Evolutionary conservation across 1,140 invertebrate genomes (phyloP), one percentile per base, ranked within the genome.

Genomic region (Caerostris extrusa): DNA sequence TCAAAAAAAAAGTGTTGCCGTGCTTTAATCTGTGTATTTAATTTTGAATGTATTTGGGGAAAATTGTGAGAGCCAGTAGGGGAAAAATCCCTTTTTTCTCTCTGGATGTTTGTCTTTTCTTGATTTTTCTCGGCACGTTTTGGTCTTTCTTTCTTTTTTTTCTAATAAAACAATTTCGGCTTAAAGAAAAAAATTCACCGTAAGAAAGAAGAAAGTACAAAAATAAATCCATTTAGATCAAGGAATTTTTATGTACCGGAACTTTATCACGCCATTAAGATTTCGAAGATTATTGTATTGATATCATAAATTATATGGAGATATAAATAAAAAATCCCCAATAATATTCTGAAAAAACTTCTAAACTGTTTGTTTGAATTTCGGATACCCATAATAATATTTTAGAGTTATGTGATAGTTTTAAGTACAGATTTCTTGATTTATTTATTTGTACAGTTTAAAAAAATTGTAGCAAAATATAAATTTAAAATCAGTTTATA

Each of bases 1-100:
- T 8, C 19, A 34, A 3, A 77, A 10, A 77, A 34, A 77, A 77
- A 77, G 71, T 77, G 69, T 77, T 77, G 69, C 69, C 50, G 34
- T 77, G 19, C 69, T 77, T 77, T 77, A 77, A 77, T 77, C 69
- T 50, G 69, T 34, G 69, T 77, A 34, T 77, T 77, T 77, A 77
- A 77, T 77, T n/a, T 77, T 77, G 69, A 77, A 77, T 77, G 69
- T 77, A 77, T 77, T 77, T 77, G 5, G 69, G 7, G 7, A 50
- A 34, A 77, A 77, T 77, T 19, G 69, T 50, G 12, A 10, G 69
- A 50, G 69, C 34, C 69, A 50, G 61, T 12, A 17, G 61, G 61
- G 69, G 14, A 34, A 34, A 77, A 8, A 3, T 67, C 7, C n/a
- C 61, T 77, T 77, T 50, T 53, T 77, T 77, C 7, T 5, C 7